These are phyloP conservation scores for Myotis planiceps DNA, from an alignment of 2,797 vertebrate genomes.

Conservation along the genomic window DNA sequence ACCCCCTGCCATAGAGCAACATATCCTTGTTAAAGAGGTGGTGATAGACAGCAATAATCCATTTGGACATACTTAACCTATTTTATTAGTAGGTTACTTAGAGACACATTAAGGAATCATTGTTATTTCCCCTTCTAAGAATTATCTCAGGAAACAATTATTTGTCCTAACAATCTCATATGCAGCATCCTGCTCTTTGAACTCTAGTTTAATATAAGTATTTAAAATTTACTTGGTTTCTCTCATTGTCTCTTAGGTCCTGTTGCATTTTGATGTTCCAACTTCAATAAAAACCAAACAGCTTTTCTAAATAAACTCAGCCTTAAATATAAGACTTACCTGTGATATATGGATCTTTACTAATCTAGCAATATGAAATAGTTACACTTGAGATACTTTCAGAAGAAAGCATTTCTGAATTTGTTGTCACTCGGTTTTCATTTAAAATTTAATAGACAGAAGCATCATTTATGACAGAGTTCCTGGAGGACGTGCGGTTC, in stretches of 20 bases:
- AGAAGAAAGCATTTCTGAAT: neutral
- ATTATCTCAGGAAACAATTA: neutral
- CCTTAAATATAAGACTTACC: neutral
- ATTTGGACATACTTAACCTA: neutral
- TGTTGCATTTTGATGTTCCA: neutral
- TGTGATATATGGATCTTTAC: neutral
- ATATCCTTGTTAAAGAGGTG: neutral
- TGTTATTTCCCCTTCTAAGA: neutral
- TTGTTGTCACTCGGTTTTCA: neutral
- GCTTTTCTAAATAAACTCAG: neutral
- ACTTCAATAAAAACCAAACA: neutral
- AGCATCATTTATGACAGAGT: neutral
- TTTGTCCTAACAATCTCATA: neutral
- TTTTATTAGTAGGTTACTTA: neutral
- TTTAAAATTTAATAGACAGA: constrained; percentile 48
- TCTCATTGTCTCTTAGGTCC: neutral
- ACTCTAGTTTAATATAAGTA: neutral
- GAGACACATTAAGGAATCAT: neutral
- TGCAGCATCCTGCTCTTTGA: neutral
- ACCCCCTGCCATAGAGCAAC: neutral
- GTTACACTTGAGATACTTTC: neutral
- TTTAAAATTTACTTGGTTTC: neutral
- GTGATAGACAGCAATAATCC: neutral
- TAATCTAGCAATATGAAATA: neutral
- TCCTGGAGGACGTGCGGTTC: neutral